A percentile compares a stretch with the other conserved stretches of the same genome.
phyloP scores from a whole-genome alignment of 1,140 invertebrate species.

The Paralvinella palmiformis region DNA sequence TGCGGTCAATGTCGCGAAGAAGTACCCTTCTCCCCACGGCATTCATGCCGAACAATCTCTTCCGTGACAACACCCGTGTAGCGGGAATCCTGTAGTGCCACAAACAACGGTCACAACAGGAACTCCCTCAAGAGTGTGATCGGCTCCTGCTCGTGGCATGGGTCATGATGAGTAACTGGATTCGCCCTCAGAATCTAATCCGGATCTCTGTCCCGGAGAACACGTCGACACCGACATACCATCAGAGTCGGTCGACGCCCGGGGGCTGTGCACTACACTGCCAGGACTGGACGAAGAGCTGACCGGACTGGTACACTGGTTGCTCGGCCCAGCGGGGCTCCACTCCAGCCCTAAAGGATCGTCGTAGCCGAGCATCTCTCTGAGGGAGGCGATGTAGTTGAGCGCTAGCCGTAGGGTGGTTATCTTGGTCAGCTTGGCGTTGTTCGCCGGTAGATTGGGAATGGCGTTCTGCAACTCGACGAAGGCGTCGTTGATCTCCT shows the following conservation, averaged over 20 bases:
- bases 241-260: background rate
- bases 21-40: too few species aligned
- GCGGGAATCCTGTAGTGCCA: too few species aligned
- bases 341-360: background rate
- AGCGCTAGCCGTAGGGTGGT: slow-evolving; percentile 78
- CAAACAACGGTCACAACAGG: too few species aligned
- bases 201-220: background rate
- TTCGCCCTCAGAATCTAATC: slow-evolving; percentile 2
- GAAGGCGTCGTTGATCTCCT: slow-evolving; percentile 82
- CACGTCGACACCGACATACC: background rate
- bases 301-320: background rate
- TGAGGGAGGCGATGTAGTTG: slow-evolving; percentile 72
- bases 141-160: too few species aligned
- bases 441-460: slow-evolving; percentile 47
- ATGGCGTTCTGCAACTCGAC: slow-evolving; percentile 70
- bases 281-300: background rate
- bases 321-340: background rate
- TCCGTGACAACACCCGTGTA: too few species aligned
- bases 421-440: slow-evolving; percentile 74
- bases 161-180: background rate
- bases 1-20: too few species aligned
- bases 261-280: background rate
- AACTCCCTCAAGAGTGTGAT: too few species aligned
- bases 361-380: slow-evolving; percentile 49
- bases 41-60: too few species aligned